Evolutionary conservation across 2,888 invertebrate genomes (phyloP), one percentile per base, ranked within the genome.

Genomic region (Thera obeliscata): DNA sequence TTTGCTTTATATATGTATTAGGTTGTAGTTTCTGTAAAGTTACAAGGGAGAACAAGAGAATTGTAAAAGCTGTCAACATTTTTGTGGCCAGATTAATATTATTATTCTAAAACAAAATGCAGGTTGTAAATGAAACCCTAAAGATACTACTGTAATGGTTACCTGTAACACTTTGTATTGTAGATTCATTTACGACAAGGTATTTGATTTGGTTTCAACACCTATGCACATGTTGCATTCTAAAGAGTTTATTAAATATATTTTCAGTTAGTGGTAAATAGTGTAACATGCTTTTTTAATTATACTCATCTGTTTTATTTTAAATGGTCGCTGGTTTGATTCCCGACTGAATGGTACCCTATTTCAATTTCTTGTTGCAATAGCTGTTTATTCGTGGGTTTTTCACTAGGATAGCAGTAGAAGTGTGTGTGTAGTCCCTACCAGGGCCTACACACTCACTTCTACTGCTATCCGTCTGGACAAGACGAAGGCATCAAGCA

Each of bases 231-330:
- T 85, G 82, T 83, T 76, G 77, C 83, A 79, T 82, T 81, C 78
- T 80, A 83, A 83, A 84, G 82, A 85, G 76, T 85, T 81, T 84
- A 86, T 83, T 86, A 81, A 86, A 85, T 76, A 84, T 85, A 86
- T 86, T 89, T 90, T 89, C 85, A 84, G 80, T 87, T 89, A 86
- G 85, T 87, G 85, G 82, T 87, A 87, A 84, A 87, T 89, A 90
- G 87, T 90, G 86, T 87, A 90, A 90, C 88, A 88, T 87, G 91
- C 90, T 90, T 91, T 88, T 88, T 87, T 82, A 88, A 69, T 87
- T 88, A 88, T 82, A 84, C 76, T 70, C 74, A 66, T 79, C 82
- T 75, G 85, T 89, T 75, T 75, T 69, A 74, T 73, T 74, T 71
- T 63, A 3, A 2, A 22, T 22, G 22, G 22, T 22, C 22, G 22